phyloP scores from a whole-genome alignment of 2,797 vertebrate species.

The Anabacerthia variegaticeps region DNA sequence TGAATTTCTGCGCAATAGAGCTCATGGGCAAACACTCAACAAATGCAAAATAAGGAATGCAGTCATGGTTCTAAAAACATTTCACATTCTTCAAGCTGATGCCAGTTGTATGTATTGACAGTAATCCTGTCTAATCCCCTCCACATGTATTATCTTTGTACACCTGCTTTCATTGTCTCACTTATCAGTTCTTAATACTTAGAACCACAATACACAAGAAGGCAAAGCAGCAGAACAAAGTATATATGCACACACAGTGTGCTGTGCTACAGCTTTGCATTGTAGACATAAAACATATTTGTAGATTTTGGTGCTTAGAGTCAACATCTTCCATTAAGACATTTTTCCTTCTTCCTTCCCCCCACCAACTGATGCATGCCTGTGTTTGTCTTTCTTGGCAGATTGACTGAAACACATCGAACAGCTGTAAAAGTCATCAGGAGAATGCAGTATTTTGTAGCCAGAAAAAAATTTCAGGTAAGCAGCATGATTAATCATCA shows the following conservation, averaged over 20 bases:
- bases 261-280: neutral
- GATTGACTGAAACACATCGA: constrained; percentile 85
- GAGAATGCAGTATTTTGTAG: constrained; percentile 91
- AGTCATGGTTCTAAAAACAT: constrained; percentile 10
- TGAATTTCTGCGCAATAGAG: neutral
- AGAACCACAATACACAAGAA: neutral
- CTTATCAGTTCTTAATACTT: neutral
- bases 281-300: neutral
- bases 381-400: constrained; percentile 57
- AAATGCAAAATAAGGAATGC: constrained; percentile 25
- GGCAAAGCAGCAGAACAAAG: neutral
- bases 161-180: constrained; percentile 37
- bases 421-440: constrained; percentile 88
- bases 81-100: constrained; percentile 14
- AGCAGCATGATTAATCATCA: neutral
- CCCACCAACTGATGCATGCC: neutral
- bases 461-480: constrained; percentile 91
- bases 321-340: neutral
- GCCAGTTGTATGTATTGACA: neutral
- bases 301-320: neutral
- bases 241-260: too few species aligned
- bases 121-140: constrained; percentile 46
- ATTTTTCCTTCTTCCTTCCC: neutral
- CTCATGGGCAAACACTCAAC: neutral
- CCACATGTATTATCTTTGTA: constrained; percentile 1